A percentile compares a stretch with the other conserved stretches of the same genome.
These are phyloP conservation scores for Pseudolaguvia tuberculata DNA, from an alignment of 2,113 vertebrate genomes.

Conservation along the genomic window DNA sequence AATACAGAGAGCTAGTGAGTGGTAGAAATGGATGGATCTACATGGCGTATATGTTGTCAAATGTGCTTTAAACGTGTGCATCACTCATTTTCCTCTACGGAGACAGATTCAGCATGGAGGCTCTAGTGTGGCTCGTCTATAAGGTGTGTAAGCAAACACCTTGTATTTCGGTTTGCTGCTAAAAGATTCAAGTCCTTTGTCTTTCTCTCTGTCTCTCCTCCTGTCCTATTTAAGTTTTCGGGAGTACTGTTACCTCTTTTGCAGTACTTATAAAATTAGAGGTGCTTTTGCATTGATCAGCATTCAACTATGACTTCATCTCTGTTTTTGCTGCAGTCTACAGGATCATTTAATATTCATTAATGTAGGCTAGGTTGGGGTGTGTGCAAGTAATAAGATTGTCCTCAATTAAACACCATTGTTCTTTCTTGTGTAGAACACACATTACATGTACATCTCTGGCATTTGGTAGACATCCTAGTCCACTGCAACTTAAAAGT, in stretches of 20 bases:
- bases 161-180: slow-evolving; percentile 36
- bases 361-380: slow-evolving; percentile 8
- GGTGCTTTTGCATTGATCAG: slow-evolving; percentile 42
- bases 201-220: slow-evolving; percentile 8
- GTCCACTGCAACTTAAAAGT: no score
- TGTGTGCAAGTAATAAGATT: slow-evolving; percentile 28
- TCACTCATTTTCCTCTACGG: neutral
- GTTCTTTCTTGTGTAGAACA: slow-evolving; percentile 12
- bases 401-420: slow-evolving; percentile 36
- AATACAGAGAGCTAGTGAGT: slow-evolving; percentile 16
- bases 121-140: slow-evolving; percentile 36
- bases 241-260: slow-evolving; percentile 39
- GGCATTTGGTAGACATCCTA: no score
- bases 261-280: slow-evolving; percentile 42
- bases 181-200: slow-evolving; percentile 46
- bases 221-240: slow-evolving; percentile 15
- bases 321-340: slow-evolving; percentile 21
- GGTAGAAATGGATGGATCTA: neutral
- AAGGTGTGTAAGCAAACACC: slow-evolving; percentile 48
- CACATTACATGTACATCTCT: neutral
- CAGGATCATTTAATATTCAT: slow-evolving; percentile 46
- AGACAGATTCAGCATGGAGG: slow-evolving; percentile 18
- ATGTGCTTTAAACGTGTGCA: neutral
- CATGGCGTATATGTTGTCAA: neutral
- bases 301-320: slow-evolving; percentile 19